Conservation (phyloP, 2,888 invertebrate genomes). For the Noctua janthe region DNA sequence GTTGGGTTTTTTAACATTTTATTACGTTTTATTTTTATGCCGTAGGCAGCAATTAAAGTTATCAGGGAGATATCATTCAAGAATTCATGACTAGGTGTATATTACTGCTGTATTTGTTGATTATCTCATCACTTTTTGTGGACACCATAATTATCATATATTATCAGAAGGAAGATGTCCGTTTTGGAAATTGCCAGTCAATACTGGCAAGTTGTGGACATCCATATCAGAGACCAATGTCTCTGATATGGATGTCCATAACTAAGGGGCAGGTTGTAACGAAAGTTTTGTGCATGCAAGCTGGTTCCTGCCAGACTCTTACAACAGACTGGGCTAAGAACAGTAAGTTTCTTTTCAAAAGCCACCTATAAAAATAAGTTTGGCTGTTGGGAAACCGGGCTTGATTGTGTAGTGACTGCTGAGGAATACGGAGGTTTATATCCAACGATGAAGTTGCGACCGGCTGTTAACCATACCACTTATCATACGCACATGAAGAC, state of each 20-base stretch:
- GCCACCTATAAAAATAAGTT: neutral
- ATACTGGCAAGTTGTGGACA: too few species aligned
- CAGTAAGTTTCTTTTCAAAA: neutral
- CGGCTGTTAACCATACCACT: too few species aligned
- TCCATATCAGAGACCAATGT: neutral
- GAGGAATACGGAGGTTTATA: neutral
- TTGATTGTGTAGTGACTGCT: neutral
- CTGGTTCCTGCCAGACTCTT: too few species aligned
- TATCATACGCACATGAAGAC: neutral
- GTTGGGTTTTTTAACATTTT: constrained; percentile 34
- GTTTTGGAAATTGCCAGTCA: neutral
- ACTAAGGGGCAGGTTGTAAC: neutral
- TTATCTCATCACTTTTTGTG: constrained; percentile 6
- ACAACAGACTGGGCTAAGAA: neutral
- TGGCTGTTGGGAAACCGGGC: neutral
- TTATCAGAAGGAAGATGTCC: neutral
- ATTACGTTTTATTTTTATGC: constrained; percentile 40
- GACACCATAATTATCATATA: neutral
- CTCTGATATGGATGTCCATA: neutral
- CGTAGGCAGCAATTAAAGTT: constrained; percentile 17
- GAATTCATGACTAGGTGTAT: constrained; percentile 20
- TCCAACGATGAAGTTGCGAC: too few species aligned
- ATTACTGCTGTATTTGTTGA: neutral
- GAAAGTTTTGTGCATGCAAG: neutral
- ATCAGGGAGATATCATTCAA: constrained; percentile 5